Base-by-base conservation (phyloP, 2,797 vertebrate species). In the Macroramphosus scolopax region DNA sequence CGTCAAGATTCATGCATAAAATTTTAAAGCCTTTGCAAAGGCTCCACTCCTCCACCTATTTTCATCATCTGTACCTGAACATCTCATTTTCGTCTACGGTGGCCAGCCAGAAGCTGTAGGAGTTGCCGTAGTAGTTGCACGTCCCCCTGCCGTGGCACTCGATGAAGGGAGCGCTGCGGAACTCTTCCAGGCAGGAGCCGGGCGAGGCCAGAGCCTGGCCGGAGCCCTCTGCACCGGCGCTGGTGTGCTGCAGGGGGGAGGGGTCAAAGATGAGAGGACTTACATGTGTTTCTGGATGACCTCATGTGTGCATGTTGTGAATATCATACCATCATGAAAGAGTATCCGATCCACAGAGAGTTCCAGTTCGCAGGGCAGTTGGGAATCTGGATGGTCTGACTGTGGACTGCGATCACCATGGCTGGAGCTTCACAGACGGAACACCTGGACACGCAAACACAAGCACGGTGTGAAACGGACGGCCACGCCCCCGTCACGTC, bases 41-140 rank as follows among this genome's bases (percentile, higher is more conserved):
- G n/a, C n/a, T n/a, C n/a, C n/a, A n/a, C n/a, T n/a, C n/a, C n/a
- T n/a, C n/a, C n/a, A n/a, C n/a, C n/a, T n/a, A n/a, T n/a, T n/a
- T n/a, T n/a, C n/a, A n/a, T n/a, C n/a, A n/a, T n/a, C n/a, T n/a
- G n/a, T n/a, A 99, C 97, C 85, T 95, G 90, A 99, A 99, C 97
- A 99, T 98, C 34, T 99, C 93, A 4, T 55, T 84, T 51, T 92
- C 92, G 55, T 99, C 97, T 39, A 99, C 92, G 39, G 94, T 98
- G 72, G 96, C 96, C n/a, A 99, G 92, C 97, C 97, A 99, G 80
- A 97, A 99, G 92, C 95, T 98, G 88, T 98, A 99, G 65, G 96
- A 94, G 53, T 99, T 99, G 51, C 93, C 94, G 8, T 97, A 99
- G 75, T 98, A 98, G 83, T 98, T 98, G 85, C 97, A 99, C 48